Evolutionary conservation across 1,140 invertebrate species (phyloP).

Genomic region (Papilio aristodemus): DNA sequence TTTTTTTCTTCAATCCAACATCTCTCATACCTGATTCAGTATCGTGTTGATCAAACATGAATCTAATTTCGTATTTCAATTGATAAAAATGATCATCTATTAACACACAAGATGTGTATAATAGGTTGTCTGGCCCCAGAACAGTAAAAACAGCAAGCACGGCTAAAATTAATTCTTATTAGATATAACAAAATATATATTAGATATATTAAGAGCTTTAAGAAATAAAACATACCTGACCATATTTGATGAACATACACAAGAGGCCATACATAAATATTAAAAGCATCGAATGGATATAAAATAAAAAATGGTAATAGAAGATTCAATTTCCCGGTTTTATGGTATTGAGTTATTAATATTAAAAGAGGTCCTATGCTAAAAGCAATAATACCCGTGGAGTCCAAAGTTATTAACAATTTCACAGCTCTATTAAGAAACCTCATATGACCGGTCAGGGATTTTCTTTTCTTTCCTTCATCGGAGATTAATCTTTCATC

Average conservation of each 20-base stretch:
- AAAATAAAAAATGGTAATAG: constrained; percentile 9
- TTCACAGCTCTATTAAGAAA: constrained; percentile 13
- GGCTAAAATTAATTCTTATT: constrained; percentile 10
- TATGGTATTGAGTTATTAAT: constrained; percentile 6
- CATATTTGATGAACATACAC: constrained; percentile 22
- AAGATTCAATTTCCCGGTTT: constrained; percentile 1
- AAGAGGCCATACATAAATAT: constrained; percentile 10
- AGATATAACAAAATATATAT: background rate
- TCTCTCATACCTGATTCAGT: background rate
- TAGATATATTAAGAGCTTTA: background rate
- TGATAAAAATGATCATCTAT: constrained; percentile 21
- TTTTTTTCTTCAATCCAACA: background rate
- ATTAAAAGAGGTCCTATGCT: constrained; percentile 1
- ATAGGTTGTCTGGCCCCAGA: constrained; percentile 7
- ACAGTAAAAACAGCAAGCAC: constrained; percentile 18
- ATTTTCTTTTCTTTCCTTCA: background rate
- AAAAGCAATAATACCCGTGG: constrained; percentile 1
- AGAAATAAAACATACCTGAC: constrained; percentile 13
- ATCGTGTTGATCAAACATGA: background rate
- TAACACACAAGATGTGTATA: constrained; percentile 17
- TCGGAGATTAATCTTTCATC: background rate
- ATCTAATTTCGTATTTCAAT: constrained; percentile 17
- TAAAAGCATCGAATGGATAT: constrained; percentile 16
- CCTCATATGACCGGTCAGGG: background rate
- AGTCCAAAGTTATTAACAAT: background rate